Percentiles rank a stretch among this genome's conserved stretches.
phyloP scores from a whole-genome alignment of 2,888 invertebrate species.

The Proisotoma minuta region DNA sequence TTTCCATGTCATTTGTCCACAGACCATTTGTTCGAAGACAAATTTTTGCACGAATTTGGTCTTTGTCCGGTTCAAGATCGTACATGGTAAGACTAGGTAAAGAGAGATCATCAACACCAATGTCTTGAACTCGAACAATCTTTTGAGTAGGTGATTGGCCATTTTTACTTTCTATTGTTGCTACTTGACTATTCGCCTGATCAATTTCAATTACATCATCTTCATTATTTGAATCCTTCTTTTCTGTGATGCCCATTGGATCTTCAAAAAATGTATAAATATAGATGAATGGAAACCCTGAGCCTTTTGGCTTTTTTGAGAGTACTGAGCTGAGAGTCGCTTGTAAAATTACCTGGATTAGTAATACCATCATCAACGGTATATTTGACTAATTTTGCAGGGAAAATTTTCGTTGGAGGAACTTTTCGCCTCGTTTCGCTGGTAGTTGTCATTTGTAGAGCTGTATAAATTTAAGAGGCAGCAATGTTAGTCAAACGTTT shows the following conservation, averaged over 20 bases:
- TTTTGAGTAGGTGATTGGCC: slow-evolving; percentile 11
- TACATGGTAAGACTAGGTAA: slow-evolving; percentile 21
- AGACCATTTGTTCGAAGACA: slow-evolving; percentile 12
- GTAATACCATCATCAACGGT: slow-evolving; percentile 3
- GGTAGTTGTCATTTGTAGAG: slow-evolving; percentile 18
- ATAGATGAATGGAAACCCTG: no score
- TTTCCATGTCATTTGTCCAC: slow-evolving; percentile 28
- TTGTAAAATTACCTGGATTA: not conserved
- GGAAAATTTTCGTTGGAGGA: slow-evolving; percentile 10
- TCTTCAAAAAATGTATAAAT: not conserved
- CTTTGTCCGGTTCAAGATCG: slow-evolving; percentile 29
- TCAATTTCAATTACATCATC: not conserved
- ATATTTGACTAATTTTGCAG: slow-evolving; percentile 22
- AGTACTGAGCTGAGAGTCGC: not conserved
- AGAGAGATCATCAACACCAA: slow-evolving; percentile 25
- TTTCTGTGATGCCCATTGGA: not conserved
- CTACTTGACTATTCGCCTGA: slow-evolving; percentile 18
- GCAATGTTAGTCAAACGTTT: not conserved
- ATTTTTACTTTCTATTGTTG: slow-evolving; percentile 21
- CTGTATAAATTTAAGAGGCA: slow-evolving; percentile 12
- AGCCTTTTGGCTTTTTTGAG: not conserved
- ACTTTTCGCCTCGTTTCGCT: slow-evolving; percentile 7
- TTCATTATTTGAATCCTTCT: not conserved
- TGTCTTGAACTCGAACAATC: slow-evolving; percentile 12
- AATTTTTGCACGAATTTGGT: slow-evolving; percentile 20